Conservation (phyloP, 1,140 invertebrate genomes). For the Temnothorax longispinosus region DNA sequence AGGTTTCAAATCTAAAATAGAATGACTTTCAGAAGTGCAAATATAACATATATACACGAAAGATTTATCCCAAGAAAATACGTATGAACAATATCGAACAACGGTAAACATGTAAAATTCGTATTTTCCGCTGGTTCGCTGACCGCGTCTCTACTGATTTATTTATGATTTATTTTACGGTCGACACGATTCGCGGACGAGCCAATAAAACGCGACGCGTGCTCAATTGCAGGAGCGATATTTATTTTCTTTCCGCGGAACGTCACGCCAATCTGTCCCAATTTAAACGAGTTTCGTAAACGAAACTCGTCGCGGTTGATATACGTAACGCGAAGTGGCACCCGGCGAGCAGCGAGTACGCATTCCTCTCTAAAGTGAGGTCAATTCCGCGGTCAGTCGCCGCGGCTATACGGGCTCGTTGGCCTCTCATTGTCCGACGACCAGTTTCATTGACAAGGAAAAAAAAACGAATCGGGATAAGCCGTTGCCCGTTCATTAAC, state of each 20-base stretch:
- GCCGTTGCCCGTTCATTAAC: slow-evolving; percentile 67
- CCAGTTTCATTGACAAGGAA: slow-evolving; percentile 73
- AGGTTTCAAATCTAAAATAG: neutral
- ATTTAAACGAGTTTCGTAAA: slow-evolving; percentile 73
- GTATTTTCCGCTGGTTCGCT: neutral
- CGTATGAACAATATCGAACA: slow-evolving; percentile 18
- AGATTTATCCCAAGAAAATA: neutral
- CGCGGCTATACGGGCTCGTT: slow-evolving; percentile 69
- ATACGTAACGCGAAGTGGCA: slow-evolving; percentile 71
- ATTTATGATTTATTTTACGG: slow-evolving; percentile 45
- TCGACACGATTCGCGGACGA: slow-evolving; percentile 40
- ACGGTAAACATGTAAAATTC: slow-evolving; percentile 1
- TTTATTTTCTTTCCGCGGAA: slow-evolving; percentile 70
- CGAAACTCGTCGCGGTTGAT: slow-evolving; percentile 68
- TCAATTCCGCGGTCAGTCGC: slow-evolving; percentile 75
- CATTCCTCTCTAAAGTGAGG: slow-evolving; percentile 78
- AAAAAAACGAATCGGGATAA: slow-evolving; percentile 66
- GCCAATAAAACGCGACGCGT: slow-evolving; percentile 38
- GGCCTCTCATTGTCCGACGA: slow-evolving; percentile 69
- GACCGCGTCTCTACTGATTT: neutral
- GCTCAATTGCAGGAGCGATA: slow-evolving; percentile 12
- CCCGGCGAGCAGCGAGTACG: slow-evolving; percentile 48
- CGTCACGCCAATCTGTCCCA: slow-evolving; percentile 75
- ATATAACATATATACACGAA: neutral
- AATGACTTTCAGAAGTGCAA: neutral